Evolutionary conservation across 2,113 vertebrate genomes (phyloP), one percentile per base, ranked within the genome.

Genomic region (Dinomys branickii): DNA sequence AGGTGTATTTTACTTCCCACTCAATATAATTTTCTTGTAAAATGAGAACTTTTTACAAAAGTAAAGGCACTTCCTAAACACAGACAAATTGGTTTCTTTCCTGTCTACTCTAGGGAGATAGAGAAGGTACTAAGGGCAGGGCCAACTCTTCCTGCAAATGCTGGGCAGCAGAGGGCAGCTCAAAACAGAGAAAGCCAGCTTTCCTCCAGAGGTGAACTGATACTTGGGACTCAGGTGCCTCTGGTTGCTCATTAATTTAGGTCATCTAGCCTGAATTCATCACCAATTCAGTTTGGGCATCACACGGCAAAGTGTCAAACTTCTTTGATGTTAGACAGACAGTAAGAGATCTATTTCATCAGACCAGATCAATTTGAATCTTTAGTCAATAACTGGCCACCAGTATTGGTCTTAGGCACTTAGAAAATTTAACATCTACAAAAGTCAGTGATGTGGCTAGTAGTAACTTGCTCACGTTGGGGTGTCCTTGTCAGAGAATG

Each of bases 401-500:
- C 65, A 78, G 87, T 44, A 88, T 41, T 91, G 87, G 94, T 89
- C 63, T 88, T 77, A 98, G 98, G 98, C 98, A 97, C 98, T 98
- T 97, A 58, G 94, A 90, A 89, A 96, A 93, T 63, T 30, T 28
- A 85, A 61, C 81, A 44, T 95, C 58, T 73, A 28, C 71, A 38
- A 65, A 77, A 44, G 22, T 94, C 92, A 93, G 14, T 59, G 30
- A 58, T 16, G 4, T 33, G 59, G 63, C 30, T 69, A 35, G 81
- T 63, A 47, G 58, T 71, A 87, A 82, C 22, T 83, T 95, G 86
- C 93, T 96, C 88, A 90, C 71, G 52, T 59, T 58, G 65, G 63
- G 63, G 38, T 78, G 33, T 2, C 35, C 75, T 28, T 35, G 73
- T 52, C 4, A 61, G 58, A 81, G 50, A 85, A 85, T 17, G 78